These are phyloP conservation scores for Daubentonia madagascariensis DNA, from an alignment of 2,113 vertebrate genomes.

Conservation along the genomic window DNA sequence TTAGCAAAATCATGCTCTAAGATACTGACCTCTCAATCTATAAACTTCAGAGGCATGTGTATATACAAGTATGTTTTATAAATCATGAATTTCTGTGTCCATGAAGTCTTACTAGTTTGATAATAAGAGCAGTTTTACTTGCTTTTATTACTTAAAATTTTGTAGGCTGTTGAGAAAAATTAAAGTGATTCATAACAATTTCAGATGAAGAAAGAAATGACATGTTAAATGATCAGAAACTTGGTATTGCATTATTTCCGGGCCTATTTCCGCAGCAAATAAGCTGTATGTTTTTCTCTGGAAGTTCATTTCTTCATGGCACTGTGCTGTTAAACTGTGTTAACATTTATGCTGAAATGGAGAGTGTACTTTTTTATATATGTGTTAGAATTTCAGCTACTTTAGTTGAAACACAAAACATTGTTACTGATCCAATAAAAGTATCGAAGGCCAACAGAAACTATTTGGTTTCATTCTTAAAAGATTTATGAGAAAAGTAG, in stretches of 20 bases:
- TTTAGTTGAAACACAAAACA: constrained; percentile 37
- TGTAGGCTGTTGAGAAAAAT: neutral
- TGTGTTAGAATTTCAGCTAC: constrained; percentile 50
- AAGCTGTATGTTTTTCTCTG: constrained; percentile 13
- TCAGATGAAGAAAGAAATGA: neutral
- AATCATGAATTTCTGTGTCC: neutral
- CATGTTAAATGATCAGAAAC: neutral
- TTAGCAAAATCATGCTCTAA: neutral
- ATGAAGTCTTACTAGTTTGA: neutral
- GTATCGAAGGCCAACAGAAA: constrained; percentile 54
- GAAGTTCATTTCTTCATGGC: constrained; percentile 16
- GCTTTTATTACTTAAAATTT: neutral
- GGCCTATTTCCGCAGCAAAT: neutral
- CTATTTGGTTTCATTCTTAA: constrained; percentile 67
- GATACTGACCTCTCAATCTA: neutral
- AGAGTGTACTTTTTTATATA: neutral
- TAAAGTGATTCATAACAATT: neutral
- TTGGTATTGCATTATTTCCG: neutral
- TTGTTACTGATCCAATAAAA: constrained; percentile 67
- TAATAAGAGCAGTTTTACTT: constrained; percentile 19
- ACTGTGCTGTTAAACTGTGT: constrained; percentile 5
- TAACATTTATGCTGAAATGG: constrained; percentile 1
- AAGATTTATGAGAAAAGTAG: constrained; percentile 12
- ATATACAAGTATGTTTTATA: neutral
- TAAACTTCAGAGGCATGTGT: neutral